These are phyloP conservation scores for Nomada ferruginata DNA, from an alignment of 2,888 invertebrate genomes.

Conservation along the genomic window DNA sequence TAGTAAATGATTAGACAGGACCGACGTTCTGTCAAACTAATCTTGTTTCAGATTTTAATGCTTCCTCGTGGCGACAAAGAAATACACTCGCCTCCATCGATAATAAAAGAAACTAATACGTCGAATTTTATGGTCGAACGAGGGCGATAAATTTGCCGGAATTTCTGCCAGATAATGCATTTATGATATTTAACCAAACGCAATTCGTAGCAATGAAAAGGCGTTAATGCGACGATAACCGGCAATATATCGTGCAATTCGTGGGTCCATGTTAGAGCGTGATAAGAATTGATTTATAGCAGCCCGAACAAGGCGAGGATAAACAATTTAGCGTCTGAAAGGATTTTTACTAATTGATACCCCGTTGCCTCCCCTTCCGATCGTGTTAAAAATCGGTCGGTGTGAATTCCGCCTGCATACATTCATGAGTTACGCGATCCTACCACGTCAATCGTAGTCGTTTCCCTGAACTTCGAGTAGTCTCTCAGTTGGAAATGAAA, in stretches of 20 bases:
- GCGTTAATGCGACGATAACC: neutral
- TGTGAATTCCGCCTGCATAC: conserved; percentile 22
- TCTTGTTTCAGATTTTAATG: too few relatives aligned
- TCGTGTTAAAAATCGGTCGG: conserved; percentile 44
- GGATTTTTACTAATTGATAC: conserved; percentile 13
- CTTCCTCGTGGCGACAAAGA: too few relatives aligned
- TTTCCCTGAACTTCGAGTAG: neutral
- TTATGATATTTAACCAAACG: conserved; percentile 7
- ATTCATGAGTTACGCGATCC: conserved; percentile 37
- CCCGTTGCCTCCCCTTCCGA: conserved; percentile 22
- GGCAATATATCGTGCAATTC: neutral
- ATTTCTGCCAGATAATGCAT: neutral
- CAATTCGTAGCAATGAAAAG: neutral
- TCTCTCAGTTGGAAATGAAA: neutral
- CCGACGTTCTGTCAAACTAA: too few relatives aligned
- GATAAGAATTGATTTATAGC: conserved; percentile 33
- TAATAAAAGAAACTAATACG: neutral
- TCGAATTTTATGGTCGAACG: neutral
- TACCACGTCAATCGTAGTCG: conserved; percentile 2
- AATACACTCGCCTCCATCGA: too few relatives aligned
- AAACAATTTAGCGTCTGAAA: conserved; percentile 29
- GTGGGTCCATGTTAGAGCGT: neutral
- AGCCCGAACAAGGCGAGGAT: neutral
- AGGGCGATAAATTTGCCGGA: neutral
- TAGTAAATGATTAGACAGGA: too few relatives aligned